Percentiles rank a stretch among this genome's conserved stretches.
Evolutionary conservation across 1,140 invertebrate species (phyloP).

Genomic region (Gonatopus flavifemur): DNA sequence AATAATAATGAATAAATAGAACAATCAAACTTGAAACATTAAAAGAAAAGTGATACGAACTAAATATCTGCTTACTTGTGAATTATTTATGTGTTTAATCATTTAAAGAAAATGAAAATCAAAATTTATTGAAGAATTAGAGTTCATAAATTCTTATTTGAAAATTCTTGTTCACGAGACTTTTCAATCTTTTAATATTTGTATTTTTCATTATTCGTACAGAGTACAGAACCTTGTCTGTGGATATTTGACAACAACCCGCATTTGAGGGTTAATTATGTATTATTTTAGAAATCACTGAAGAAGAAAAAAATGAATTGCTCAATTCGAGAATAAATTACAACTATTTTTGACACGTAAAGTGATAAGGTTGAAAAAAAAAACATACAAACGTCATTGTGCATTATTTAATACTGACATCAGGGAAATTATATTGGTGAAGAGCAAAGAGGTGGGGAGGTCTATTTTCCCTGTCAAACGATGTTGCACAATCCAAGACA

Average conservation of each 20-base stretch:
- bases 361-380: too few species aligned
- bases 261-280: not conserved
- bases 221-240: not conserved
- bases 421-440: constrained; percentile 24
- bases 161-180: too few species aligned
- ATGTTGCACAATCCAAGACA: constrained; percentile 32
- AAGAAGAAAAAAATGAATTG: not conserved
- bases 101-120: too few species aligned
- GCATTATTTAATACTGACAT: constrained; percentile 27
- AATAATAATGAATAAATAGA: too few species aligned
- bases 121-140: too few species aligned
- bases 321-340: not conserved
- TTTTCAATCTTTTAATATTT: too few species aligned
- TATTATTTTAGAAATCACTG: not conserved
- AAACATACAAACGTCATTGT: constrained; percentile 13
- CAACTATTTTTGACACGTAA: not conserved
- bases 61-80: too few species aligned
- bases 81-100: too few species aligned
- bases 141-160: too few species aligned
- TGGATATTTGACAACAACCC: not conserved
- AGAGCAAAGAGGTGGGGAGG: constrained; percentile 18
- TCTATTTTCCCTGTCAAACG: constrained; percentile 33
- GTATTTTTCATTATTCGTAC: not conserved
- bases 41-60: too few species aligned
- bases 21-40: too few species aligned